Evolutionary conservation across 2,888 invertebrate species (phyloP), one percentile per base, ranked within the genome.

Genomic region (Crossocerus cetratus): DNA sequence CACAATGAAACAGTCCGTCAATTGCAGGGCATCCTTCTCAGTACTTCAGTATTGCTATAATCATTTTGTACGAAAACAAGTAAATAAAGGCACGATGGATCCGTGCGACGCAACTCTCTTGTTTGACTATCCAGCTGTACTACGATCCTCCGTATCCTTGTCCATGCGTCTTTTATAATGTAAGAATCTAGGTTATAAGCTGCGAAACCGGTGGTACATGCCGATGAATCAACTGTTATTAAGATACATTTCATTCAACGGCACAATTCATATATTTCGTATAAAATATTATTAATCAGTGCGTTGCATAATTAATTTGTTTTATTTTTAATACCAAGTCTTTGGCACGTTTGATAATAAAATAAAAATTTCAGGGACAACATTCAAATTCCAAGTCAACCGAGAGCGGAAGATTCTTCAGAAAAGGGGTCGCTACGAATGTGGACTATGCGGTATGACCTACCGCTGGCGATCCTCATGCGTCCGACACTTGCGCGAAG

Each of bases 381-480:
- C n/a, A n/a, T n/a, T n/a, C n/a, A n/a, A n/a, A n/a, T 67, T 64
- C 62, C 65, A 49, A 23, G 5, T 63, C 53, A 54, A 18, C 56
- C 14, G 32, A 53, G 71, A 55, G 49, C 45, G 56, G 0, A 58
- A 13, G 13, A 44, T 5, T 11, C 5, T 44, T 18, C 13, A 42
- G 32, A 60, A 8, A 42, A 20, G 43, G 44, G 23, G n/a, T 11
- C 2, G 54, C 14, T 68, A 66, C 53, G 57, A 18, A 14, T 76
- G 69, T 61, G 56, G 18, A 58, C 16, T 54, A 3, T 87, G 89
- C 65, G 86, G 86, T 18, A 84, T 87, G 54, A 77, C 78, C 23
- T 90, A 90, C 82, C 79, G 78, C 13, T 83, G 87, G 78, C 84
- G 85, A 45, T 84, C 84, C 20, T 88, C 87, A 14, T 79, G 87